A percentile compares a stretch with the other conserved stretches of the same genome.
These are phyloP conservation scores for Xiphydria camelus DNA, from an alignment of 2,888 invertebrate species.

Conservation along the genomic window DNA sequence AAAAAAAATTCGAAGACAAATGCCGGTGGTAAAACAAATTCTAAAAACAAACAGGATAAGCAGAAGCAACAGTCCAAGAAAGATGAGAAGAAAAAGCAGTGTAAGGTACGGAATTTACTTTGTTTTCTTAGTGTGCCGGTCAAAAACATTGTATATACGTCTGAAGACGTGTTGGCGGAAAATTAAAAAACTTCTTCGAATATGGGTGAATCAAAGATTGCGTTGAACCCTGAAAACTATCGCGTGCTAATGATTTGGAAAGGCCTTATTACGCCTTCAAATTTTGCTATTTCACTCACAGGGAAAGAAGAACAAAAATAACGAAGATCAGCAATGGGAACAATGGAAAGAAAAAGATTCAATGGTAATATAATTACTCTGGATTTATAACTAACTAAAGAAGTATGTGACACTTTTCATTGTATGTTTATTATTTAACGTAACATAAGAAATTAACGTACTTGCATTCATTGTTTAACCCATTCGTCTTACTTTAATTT, in stretches of 20 bases:
- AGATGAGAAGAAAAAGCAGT: constrained; percentile 48
- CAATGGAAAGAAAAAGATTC: constrained; percentile 74
- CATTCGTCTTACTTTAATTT: neutral
- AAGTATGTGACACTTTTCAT: no score
- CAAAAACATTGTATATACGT: no score
- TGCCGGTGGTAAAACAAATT: constrained; percentile 19
- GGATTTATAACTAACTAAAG: no score
- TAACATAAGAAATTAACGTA: no score
- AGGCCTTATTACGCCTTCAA: no score
- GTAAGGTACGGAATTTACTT: constrained; percentile 35
- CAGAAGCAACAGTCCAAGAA: constrained; percentile 39
- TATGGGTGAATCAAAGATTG: no score
- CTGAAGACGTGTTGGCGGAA: constrained; percentile 10
- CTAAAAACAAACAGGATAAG: constrained; percentile 15
- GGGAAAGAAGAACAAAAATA: constrained; percentile 59
- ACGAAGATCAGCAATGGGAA: constrained; percentile 70
- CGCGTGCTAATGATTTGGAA: no score
- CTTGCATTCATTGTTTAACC: no score
- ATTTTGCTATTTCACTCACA: constrained; percentile 35
- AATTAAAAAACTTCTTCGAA: constrained; percentile 10
- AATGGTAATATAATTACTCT: constrained; percentile 66
- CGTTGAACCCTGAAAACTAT: no score
- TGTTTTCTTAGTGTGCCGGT: constrained; percentile 17
- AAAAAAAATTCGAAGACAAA: constrained; percentile 58
- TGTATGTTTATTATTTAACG: no score